phyloP scores from a whole-genome alignment of 2,888 invertebrate species.

The Acanthopleura granulata region DNA sequence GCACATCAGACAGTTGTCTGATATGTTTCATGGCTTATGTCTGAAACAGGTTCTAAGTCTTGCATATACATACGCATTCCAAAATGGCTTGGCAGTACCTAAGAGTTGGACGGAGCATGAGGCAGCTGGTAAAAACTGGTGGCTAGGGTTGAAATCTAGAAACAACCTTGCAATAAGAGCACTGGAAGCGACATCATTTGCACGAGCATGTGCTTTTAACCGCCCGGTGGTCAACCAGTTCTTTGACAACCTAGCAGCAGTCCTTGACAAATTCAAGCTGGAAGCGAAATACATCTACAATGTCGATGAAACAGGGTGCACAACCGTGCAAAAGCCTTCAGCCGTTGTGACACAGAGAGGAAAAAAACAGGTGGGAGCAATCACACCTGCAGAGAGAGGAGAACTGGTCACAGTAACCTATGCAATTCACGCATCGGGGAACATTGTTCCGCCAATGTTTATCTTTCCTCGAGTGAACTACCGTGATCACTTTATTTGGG shows the following conservation, averaged over 20 bases:
- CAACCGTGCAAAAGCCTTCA: constrained; percentile 36
- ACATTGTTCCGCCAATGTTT: constrained; percentile 25
- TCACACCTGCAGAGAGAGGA: constrained; percentile 30
- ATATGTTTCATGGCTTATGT: constrained; percentile 25
- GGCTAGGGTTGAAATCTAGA: constrained; percentile 22
- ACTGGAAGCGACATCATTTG: constrained; percentile 30
- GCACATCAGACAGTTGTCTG: background rate
- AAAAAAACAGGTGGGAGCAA: constrained; percentile 20
- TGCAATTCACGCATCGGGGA: constrained; percentile 29
- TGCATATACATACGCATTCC: constrained; percentile 24
- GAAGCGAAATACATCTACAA: constrained; percentile 29
- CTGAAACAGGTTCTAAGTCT: constrained; percentile 22
- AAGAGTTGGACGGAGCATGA: constrained; percentile 14
- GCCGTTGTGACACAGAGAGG: constrained; percentile 22
- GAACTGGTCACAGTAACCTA: constrained; percentile 28
- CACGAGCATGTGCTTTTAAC: constrained; percentile 34
- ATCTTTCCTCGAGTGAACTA: constrained; percentile 29
- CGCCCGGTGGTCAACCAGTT: constrained; percentile 27
- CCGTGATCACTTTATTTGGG: constrained; percentile 3
- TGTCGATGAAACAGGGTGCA: constrained; percentile 34
- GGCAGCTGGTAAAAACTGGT: constrained; percentile 16
- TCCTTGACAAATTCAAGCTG: constrained; percentile 28
- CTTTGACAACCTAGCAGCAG: constrained; percentile 29
- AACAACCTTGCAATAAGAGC: constrained; percentile 24
- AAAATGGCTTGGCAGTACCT: constrained; percentile 12